Evolutionary conservation across 2,888 invertebrate genomes (phyloP), one percentile per base, ranked within the genome.

Genomic region (Cosmia pyralina): DNA sequence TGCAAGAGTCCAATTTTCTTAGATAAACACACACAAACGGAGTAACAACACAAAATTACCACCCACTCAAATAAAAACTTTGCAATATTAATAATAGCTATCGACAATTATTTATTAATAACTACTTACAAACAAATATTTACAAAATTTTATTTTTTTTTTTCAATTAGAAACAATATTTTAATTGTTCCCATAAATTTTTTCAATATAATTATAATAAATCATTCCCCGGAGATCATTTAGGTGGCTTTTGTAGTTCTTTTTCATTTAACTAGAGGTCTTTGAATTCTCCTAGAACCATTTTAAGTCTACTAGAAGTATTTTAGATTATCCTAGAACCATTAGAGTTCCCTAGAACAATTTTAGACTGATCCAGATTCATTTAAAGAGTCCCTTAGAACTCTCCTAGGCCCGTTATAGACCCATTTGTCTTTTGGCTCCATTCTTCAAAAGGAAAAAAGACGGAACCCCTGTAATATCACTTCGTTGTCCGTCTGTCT

Each of bases 131-230:
- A 52, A 66, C 50, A 60, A 69, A 66, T 83, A 83, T 77, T 75
- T 83, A 83, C 81, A 82, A 74, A 70, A 66, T 48, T 79, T 68
- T 77, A 55, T 66, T 58, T 57, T 73, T 66, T 58, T 57, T 73
- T 67, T 79, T 68, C 58, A 52, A 34, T 75, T 58, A 68, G 75
- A 86, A 83, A 85, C 84, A 85, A 82, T 75, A 78, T 60, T 71
- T 75, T 77, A 80, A 81, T 87, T 88, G 87, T 86, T 88, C 88
- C 88, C 87, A 87, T 77, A 69, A 71, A 72, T 82, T 72, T 75
- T 72, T 76, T 82, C 64, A 72, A 70, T 69, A 64, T 79, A 72
- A 69, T 79, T 63, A 74, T 72, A 81, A 71, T 69, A 72, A 74
- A 74, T 69, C 73, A 79, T 70, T 62, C 65, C 74, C 72, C 64